Conservation (phyloP, 2,797 vertebrate genomes). For the Danionella dracula region DNA sequence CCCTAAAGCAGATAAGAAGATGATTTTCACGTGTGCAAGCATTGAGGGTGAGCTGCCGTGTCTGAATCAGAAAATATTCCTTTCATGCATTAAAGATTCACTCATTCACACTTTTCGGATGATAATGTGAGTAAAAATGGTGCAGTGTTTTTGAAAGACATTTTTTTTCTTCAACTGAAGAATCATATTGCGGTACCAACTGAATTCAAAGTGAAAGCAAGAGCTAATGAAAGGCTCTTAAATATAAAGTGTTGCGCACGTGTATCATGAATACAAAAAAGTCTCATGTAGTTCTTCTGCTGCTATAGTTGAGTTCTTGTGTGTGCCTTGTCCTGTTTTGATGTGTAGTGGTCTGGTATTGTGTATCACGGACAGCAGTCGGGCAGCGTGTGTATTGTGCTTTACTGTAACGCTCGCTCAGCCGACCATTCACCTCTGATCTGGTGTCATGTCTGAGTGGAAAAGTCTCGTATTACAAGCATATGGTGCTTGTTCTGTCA, state of each 20-base stretch:
- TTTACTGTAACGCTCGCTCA: slow-evolving; percentile 53
- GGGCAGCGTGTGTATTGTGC: slow-evolving; percentile 27
- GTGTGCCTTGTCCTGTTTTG: background rate
- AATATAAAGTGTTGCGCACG: no score
- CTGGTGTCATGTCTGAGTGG: slow-evolving; percentile 21
- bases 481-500: slow-evolving; percentile 7
- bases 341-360: slow-evolving; percentile 40
- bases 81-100: no score
- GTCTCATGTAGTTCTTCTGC: no score
- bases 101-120: no score
- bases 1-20: background rate
- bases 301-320: no score
- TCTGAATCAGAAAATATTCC: background rate
- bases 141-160: no score
- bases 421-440: slow-evolving; percentile 30
- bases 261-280: no score
- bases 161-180: no score
- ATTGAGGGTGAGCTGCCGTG: background rate
- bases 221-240: no score
- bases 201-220: no score
- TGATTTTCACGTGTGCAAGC: background rate
- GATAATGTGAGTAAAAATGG: no score
- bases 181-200: no score
- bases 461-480: slow-evolving; percentile 29
- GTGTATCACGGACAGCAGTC: slow-evolving; percentile 48